These are phyloP conservation scores for Cercopithecus hamlyni DNA, from an alignment of 2,797 vertebrate genomes.

Conservation along the genomic window DNA sequence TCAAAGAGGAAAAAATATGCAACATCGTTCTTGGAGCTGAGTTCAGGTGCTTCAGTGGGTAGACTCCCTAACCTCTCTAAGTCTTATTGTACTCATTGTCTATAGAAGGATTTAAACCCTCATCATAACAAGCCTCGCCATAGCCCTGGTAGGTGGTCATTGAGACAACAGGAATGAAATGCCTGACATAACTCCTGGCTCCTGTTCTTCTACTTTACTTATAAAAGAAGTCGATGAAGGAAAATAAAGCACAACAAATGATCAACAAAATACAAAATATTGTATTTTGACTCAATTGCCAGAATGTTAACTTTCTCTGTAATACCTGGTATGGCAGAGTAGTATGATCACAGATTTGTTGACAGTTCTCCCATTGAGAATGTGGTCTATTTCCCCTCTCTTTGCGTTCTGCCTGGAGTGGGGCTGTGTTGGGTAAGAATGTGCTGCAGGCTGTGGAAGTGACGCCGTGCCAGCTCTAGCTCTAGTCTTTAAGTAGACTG, in stretches of 20 bases:
- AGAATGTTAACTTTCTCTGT: not conserved
- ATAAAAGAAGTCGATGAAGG: not conserved
- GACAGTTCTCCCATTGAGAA: not conserved
- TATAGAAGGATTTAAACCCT: not conserved
- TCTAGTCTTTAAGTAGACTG: not conserved
- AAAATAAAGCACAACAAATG: not conserved
- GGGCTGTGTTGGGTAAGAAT: not conserved
- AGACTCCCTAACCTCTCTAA: not conserved
- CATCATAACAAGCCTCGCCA: fast-evolving
- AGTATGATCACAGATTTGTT: fast-evolving
- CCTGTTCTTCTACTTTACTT: not conserved
- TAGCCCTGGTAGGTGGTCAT: fast-evolving
- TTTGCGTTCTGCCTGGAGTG: not conserved
- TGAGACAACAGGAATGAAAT: not conserved
- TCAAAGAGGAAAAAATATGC: not conserved
- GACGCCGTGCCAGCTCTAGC: not conserved
- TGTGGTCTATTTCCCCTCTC: fast-evolving
- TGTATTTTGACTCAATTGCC: not conserved
- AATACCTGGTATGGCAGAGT: not conserved
- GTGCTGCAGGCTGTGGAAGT: not conserved
- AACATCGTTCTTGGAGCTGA: not conserved
- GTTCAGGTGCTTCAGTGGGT: not conserved
- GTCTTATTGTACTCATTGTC: not conserved
- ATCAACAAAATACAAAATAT: not conserved
- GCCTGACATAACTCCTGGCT: not conserved